Percentiles rank a stretch among this genome's conserved stretches.
Evolutionary conservation across 2,113 vertebrate genomes (phyloP).

Genomic region (Picathartes gymnocephalus): DNA sequence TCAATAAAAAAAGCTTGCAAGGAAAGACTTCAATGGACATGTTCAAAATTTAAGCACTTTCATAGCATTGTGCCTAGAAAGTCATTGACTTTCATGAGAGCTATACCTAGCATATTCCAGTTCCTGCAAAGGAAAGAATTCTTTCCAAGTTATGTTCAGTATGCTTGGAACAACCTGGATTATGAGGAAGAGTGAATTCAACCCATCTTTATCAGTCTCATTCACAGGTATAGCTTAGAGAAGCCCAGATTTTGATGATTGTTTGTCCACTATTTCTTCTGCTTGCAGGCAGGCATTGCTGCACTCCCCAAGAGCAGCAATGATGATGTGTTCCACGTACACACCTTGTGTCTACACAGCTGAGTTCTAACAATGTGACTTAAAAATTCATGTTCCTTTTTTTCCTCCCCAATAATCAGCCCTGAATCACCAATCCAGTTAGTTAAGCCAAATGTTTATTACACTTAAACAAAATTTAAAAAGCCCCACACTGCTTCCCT

Average conservation of each 20-base stretch:
- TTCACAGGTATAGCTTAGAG: background rate
- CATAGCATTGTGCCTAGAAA: background rate
- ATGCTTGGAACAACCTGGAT: background rate
- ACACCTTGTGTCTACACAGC: background rate
- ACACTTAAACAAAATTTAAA: background rate
- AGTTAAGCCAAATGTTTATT: background rate
- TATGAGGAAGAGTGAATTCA: background rate
- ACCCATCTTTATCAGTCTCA: background rate
- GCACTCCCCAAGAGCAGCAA: background rate
- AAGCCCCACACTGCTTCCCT: background rate
- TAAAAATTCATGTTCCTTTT: background rate
- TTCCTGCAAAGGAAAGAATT: background rate
- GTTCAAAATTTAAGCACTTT: slow-evolving; percentile 9
- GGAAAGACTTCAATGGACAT: background rate
- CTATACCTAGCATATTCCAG: background rate
- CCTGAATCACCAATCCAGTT: background rate
- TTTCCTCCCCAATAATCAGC: background rate
- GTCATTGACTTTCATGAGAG: background rate
- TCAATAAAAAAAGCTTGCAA: background rate
- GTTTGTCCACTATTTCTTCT: background rate
- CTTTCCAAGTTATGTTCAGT: background rate
- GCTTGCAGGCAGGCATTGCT: background rate
- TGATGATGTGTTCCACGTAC: accelerated
- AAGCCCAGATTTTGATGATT: background rate
- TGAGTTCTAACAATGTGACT: background rate